A percentile compares a stretch with the other conserved stretches of the same genome.
These are phyloP conservation scores for Homarus americanus DNA, from an alignment of 1,140 invertebrate species.

Conservation along the genomic window DNA sequence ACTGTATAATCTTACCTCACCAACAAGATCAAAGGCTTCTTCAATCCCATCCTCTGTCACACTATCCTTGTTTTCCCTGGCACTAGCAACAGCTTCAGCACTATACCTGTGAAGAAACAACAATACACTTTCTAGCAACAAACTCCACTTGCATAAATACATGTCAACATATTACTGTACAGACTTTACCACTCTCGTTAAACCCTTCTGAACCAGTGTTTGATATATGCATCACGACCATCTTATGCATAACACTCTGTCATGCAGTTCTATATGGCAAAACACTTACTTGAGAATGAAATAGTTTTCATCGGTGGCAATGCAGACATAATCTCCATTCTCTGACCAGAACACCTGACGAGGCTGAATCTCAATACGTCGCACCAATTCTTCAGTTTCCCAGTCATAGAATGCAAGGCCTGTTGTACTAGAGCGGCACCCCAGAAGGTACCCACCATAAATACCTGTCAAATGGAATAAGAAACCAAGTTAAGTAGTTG, in stretches of 20 bases:
- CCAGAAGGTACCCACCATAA: conserved; percentile 96
- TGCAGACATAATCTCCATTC: conserved; percentile 89
- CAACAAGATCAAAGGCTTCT: conserved; percentile 92
- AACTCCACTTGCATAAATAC: too few relatives aligned
- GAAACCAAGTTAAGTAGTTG: too few relatives aligned
- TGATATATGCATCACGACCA: too few relatives aligned
- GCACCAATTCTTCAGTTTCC: conserved; percentile 93
- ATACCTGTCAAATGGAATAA: conserved; percentile 84
- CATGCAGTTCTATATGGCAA: too few relatives aligned
- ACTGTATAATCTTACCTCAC: conserved; percentile 41
- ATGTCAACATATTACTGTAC: too few relatives aligned
- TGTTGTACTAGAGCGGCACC: conserved; percentile 91
- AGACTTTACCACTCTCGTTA: too few relatives aligned
- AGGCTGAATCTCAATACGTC: conserved; percentile 97
- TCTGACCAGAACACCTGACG: conserved; percentile 98
- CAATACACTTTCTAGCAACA: background rate
- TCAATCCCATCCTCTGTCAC: conserved; percentile 97
- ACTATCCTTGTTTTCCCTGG: conserved; percentile 86
- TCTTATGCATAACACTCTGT: too few relatives aligned
- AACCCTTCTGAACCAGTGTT: too few relatives aligned
- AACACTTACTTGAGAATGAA: conserved; percentile 87
- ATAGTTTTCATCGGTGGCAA: conserved; percentile 97
- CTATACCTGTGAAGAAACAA: conserved; percentile 82
- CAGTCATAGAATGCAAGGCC: conserved; percentile 98
- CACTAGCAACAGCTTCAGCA: conserved; percentile 85